Conservation (phyloP, 92 coral and sea anemone genomes). For the Epizoanthus rinbou region DNA sequence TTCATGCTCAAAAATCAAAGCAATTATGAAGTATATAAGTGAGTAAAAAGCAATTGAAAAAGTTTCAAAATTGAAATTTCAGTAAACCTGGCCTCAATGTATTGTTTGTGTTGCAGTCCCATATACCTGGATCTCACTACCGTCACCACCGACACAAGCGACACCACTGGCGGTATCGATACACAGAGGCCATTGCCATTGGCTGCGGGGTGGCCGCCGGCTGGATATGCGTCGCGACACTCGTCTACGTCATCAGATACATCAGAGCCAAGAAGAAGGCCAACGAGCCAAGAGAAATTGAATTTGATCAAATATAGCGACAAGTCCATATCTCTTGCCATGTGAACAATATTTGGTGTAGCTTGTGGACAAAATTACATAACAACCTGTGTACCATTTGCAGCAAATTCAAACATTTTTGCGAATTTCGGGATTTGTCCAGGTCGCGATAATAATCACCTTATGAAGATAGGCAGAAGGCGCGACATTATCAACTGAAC, state of each 20-base stretch:
- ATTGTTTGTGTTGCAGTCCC: conserved; percentile 46
- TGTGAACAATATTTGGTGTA: no score
- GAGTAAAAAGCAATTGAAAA: background rate
- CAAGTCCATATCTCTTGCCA: background rate
- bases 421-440: no score
- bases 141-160: conserved; percentile 68
- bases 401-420: no score
- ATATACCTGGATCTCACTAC: conserved; percentile 68
- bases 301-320: conserved; percentile 30
- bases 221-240: conserved; percentile 89
- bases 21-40: background rate
- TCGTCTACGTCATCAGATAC: conserved; percentile 86
- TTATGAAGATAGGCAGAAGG: no score
- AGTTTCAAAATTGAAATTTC: background rate
- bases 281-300: conserved; percentile 35
- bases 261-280: conserved; percentile 72
- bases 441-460: no score
- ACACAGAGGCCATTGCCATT: conserved; percentile 79
- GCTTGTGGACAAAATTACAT: no score
- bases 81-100: background rate
- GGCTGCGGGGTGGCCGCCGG: conserved; percentile 94
- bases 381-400: no score
- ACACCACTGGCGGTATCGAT: conserved; percentile 81
- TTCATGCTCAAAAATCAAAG: background rate
- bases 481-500: no score